Percentiles rank a stretch among this genome's conserved stretches.
Evolutionary conservation across 2,888 invertebrate genomes (phyloP).

Genomic region (Tubiluchus corallicola): DNA sequence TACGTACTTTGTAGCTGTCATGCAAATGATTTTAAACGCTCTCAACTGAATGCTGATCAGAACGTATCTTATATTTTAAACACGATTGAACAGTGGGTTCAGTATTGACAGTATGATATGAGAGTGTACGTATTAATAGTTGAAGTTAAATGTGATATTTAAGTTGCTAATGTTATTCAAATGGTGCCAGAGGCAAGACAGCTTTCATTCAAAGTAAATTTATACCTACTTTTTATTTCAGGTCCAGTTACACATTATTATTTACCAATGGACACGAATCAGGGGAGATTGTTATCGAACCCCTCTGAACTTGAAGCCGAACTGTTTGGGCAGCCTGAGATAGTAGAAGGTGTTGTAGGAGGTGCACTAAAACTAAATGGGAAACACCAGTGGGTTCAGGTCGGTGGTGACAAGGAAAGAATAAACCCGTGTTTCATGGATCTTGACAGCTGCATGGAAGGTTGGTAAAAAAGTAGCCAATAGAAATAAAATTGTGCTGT

Average conservation of each 20-base stretch:
- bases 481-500: too few relatives aligned
- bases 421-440: background rate
- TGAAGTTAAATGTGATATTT: too few relatives aligned
- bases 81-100: too few relatives aligned
- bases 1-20: too few relatives aligned
- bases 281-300: constrained; percentile 17
- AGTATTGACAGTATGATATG: too few relatives aligned
- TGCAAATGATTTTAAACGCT: too few relatives aligned
- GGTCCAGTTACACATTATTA: constrained; percentile 19
- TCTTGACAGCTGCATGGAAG: background rate
- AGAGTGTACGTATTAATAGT: too few relatives aligned
- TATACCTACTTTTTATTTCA: constrained; percentile 16
- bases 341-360: background rate
- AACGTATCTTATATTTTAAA: too few relatives aligned
- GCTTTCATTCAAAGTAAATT: too few relatives aligned
- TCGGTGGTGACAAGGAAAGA: background rate
- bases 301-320: constrained; percentile 24
- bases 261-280: constrained; percentile 23
- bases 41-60: too few relatives aligned
- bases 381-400: background rate
- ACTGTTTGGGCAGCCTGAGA: background rate
- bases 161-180: too few relatives aligned
- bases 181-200: too few relatives aligned
- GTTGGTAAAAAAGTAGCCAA: background rate
- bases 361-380: background rate